phyloP scores from a whole-genome alignment of 2,113 vertebrate species.

The Aldabrachelys gigantea region DNA sequence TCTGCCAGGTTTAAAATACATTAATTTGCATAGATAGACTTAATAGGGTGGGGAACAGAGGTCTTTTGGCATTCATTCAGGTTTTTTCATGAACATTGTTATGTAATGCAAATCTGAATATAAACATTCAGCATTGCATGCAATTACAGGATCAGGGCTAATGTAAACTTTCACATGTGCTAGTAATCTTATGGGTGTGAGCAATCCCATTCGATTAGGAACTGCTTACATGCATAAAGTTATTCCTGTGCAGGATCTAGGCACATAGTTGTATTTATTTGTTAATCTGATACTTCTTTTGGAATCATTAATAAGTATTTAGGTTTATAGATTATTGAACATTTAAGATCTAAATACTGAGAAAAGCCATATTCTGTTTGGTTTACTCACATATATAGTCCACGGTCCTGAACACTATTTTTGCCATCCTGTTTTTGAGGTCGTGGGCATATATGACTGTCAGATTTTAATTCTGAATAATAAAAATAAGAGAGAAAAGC shows the following conservation, averaged over 20 bases:
- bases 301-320: neutral
- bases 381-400: neutral
- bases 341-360: constrained; percentile 14
- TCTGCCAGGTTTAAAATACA: neutral
- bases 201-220: neutral
- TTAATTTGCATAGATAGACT: neutral
- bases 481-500: neutral
- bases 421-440: neutral
- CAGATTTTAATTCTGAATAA: neutral
- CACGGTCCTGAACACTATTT: neutral
- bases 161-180: neutral
- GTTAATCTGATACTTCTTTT: neutral
- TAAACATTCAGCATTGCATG: neutral
- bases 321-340: neutral
- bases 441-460: neutral
- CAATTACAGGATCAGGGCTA: neutral
- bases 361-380: neutral
- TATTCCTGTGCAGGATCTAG: neutral
- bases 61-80: constrained; percentile 1
- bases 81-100: neutral
- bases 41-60: neutral
- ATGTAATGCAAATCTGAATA: neutral
- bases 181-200: neutral
- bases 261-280: neutral
- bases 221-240: neutral